Base-by-base conservation (phyloP, 2,113 vertebrate genomes). In the Tragelaphus strepsiceros region DNA sequence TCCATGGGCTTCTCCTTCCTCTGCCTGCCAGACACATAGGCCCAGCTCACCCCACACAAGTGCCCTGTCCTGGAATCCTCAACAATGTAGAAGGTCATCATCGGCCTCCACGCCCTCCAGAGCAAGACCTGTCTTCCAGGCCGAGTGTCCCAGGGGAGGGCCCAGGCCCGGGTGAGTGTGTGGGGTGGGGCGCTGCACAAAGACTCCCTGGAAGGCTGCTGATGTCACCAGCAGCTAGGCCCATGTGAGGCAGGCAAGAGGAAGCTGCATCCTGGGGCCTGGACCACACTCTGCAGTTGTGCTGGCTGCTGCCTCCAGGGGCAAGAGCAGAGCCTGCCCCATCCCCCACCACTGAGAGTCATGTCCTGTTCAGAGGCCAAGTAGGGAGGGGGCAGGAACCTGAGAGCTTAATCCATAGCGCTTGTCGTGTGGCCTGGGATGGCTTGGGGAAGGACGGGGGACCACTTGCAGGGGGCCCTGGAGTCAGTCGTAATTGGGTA, bases 401-500 rank as follows among this genome's bases (percentile, higher is more conserved):
- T 1, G 6, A 61, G 16, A 19, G 17, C 59, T 22, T 21, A 2
- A n/a, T 2, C 17, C 24, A 7, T 2, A n/a, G 56, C 19, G 6
- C 51, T 49, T 5, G 4, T 2, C 0, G 4, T 4, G 12, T 0
- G 2, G 22, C 49, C 74, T 8, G 32, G 39, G 62, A 7, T 0
- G 71, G n/a, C 80, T 53, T 0, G 0, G 4, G 32, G 43, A 39
- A 17, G 2, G 64, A 28, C 3, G 9, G 56, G 3, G 54, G 32
- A 30, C 17, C 6, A 1, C 49, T 43, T 2, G 9, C 32, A 0
- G 2, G 22, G 64, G 30, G 7, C 4, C 1, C 8, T 26, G 82
- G n/a, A 1, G 54, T 2, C 1, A 1, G 0, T 1, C 0, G 0
- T 2, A 1, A 1, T 7, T 2, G 35, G 10, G 6, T 2, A 4